phyloP scores from a whole-genome alignment of 2,113 vertebrate species.

The Rhegmatorhina hoffmannsi region DNA sequence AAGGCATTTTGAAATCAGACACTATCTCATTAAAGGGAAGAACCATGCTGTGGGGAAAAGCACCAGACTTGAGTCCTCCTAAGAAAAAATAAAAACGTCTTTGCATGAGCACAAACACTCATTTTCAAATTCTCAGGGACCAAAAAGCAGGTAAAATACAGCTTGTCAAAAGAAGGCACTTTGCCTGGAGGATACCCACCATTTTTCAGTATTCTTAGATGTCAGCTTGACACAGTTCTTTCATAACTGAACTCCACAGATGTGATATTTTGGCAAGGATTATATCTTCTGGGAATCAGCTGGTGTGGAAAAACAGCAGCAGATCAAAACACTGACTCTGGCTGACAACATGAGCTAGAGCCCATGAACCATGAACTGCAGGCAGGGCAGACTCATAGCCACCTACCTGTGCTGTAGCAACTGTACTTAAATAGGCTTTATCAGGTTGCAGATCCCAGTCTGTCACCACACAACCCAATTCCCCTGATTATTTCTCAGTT shows the following conservation, averaged over 20 bases:
- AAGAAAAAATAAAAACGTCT: background rate
- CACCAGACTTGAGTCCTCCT: background rate
- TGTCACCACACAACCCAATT: background rate
- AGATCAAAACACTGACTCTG: background rate
- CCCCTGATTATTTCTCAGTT: background rate
- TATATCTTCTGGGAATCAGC: background rate
- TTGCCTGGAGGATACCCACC: background rate
- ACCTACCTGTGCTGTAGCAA: background rate
- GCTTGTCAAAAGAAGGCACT: background rate
- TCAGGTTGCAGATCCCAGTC: background rate
- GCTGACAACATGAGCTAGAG: background rate
- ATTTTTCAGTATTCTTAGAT: background rate
- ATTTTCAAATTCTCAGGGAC: background rate
- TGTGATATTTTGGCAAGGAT: background rate
- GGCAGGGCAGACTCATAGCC: background rate
- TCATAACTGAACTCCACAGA: background rate
- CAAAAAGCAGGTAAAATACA: background rate
- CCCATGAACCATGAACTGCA: background rate
- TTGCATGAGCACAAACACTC: background rate
- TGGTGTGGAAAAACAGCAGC: background rate
- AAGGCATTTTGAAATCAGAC: background rate
- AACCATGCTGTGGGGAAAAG: background rate
- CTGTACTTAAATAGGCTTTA: background rate
- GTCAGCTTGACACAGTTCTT: slow-evolving; percentile 8
- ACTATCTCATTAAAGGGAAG: background rate